Percentiles rank a stretch among this genome's conserved stretches.
Evolutionary conservation across 2,113 vertebrate genomes (phyloP).

Genomic region (Puntigrus tetrazona): DNA sequence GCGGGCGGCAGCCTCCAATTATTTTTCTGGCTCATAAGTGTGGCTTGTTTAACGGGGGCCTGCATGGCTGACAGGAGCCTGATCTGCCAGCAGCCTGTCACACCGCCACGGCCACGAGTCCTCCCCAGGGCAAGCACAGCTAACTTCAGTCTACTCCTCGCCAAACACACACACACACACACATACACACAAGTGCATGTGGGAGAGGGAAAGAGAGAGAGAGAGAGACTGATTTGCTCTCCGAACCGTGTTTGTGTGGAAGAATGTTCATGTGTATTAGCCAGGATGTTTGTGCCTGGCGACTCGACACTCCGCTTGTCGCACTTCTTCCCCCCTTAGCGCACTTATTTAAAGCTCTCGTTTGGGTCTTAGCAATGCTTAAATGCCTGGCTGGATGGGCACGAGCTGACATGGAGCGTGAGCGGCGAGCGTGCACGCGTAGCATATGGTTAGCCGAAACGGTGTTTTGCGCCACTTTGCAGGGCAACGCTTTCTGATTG

Average conservation of each 20-base stretch:
- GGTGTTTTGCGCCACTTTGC: conserved; percentile 59
- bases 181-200: conserved; percentile 34
- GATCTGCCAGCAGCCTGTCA: conserved; percentile 73
- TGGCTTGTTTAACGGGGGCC: conserved; percentile 71
- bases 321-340: conserved; percentile 26
- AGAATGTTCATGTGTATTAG: conserved; percentile 46
- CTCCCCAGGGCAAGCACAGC: conserved; percentile 61
- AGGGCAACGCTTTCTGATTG: conserved; percentile 47
- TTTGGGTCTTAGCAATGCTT: conserved; percentile 54
- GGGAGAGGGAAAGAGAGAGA: conserved; percentile 18
- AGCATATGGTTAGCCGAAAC: conserved; percentile 58
- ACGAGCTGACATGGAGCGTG: conserved; percentile 38
- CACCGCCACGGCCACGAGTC: conserved; percentile 64
- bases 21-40: conserved; percentile 78
- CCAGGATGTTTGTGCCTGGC: conserved; percentile 31
- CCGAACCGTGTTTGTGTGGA: conserved; percentile 42
- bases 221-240: conserved; percentile 34
- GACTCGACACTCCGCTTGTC: conserved; percentile 22
- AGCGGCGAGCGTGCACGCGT: conserved; percentile 11
- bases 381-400: conserved; percentile 47
- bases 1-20: conserved; percentile 75
- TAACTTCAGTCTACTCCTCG: conserved; percentile 53
- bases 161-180: conserved; percentile 42
- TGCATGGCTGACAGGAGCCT: conserved; percentile 73
- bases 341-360: conserved; percentile 45